A percentile compares a stretch with the other conserved stretches of the same genome.
These are phyloP conservation scores for Aphelinus certus DNA, from an alignment of 1,140 invertebrate genomes.

Conservation along the genomic window DNA sequence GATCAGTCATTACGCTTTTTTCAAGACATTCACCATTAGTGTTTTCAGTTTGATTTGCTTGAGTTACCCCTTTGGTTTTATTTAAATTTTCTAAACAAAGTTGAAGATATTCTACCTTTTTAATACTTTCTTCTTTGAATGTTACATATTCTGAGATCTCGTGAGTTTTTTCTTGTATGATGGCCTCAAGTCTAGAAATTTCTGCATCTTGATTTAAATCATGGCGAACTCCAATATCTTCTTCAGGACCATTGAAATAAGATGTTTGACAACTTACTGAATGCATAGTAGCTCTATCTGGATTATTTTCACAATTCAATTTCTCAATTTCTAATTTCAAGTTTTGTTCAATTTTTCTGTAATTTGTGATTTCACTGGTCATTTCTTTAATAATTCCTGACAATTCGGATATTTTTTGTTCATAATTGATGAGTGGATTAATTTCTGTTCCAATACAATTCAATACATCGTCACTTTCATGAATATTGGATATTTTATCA, in stretches of 20 bases:
- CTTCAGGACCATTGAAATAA: neutral
- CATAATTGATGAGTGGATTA: neutral
- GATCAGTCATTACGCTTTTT: neutral
- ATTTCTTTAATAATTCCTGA: slow-evolving; percentile 19
- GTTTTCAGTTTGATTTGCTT: slow-evolving; percentile 22
- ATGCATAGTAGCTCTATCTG: neutral
- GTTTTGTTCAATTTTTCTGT: slow-evolving; percentile 18
- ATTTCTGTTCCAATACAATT: slow-evolving; percentile 12
- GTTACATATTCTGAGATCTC: slow-evolving; percentile 4
- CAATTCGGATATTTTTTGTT: slow-evolving; percentile 19
- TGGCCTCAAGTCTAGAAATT: slow-evolving; percentile 18
- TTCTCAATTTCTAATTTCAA: slow-evolving; percentile 7
- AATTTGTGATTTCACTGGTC: slow-evolving; percentile 10
- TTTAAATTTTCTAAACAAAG: slow-evolving; percentile 3
- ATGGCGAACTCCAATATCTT: slow-evolving; percentile 14
- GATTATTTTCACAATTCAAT: neutral
- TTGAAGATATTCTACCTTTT: slow-evolving; percentile 16
- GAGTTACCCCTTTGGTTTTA: slow-evolving; percentile 22
- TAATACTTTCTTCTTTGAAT: slow-evolving; percentile 6
- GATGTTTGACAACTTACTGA: neutral
- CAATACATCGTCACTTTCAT: neutral
- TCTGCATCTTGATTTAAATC: slow-evolving; percentile 32
- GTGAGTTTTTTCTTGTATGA: slow-evolving; percentile 17
- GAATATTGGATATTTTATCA: slow-evolving; percentile 9
- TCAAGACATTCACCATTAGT: neutral